Percentiles rank a stretch among this genome's conserved stretches.
These are phyloP conservation scores for Salpingus planirostris DNA, from an alignment of 2,888 invertebrate genomes.

Conservation along the genomic window DNA sequence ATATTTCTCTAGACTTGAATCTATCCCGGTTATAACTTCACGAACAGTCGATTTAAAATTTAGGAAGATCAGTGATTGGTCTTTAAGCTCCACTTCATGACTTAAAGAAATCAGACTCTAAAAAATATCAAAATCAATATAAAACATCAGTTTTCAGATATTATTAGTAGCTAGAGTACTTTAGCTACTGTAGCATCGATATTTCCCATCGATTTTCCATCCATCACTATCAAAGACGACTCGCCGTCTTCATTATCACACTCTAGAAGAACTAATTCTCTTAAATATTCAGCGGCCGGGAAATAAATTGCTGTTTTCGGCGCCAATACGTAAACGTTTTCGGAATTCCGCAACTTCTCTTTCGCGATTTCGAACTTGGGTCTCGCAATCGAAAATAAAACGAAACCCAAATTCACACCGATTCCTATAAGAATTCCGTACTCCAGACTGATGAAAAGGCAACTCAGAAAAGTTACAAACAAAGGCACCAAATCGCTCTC, in stretches of 20 bases:
- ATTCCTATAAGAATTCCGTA: constrained; percentile 55
- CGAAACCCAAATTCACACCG: constrained; percentile 42
- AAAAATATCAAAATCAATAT: no score
- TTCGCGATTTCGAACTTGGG: constrained; percentile 37
- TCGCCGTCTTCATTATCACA: constrained; percentile 40
- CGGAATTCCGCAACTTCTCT: constrained; percentile 35
- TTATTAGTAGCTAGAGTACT: no score
- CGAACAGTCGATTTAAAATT: no score
- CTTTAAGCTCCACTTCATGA: no score
- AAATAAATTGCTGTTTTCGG: constrained; percentile 66
- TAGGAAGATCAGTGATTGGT: no score
- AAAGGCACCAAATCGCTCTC: constrained; percentile 52
- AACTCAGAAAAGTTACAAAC: constrained; percentile 48
- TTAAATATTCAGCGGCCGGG: constrained; percentile 71
- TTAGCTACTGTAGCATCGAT: constrained; percentile 55
- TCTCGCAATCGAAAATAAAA: constrained; percentile 47
- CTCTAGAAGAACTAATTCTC: constrained; percentile 37
- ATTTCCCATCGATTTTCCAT: constrained; percentile 47
- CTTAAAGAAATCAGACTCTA: no score
- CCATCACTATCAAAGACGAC: no score
- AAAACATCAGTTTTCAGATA: no score
- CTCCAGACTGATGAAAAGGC: constrained; percentile 53
- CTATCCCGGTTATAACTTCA: no score
- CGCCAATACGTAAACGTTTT: constrained; percentile 44
- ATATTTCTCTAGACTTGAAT: no score